phyloP scores from a whole-genome alignment of 53 echinoderm and acorn worm genomes.

The Stichopus horrens region DNA sequence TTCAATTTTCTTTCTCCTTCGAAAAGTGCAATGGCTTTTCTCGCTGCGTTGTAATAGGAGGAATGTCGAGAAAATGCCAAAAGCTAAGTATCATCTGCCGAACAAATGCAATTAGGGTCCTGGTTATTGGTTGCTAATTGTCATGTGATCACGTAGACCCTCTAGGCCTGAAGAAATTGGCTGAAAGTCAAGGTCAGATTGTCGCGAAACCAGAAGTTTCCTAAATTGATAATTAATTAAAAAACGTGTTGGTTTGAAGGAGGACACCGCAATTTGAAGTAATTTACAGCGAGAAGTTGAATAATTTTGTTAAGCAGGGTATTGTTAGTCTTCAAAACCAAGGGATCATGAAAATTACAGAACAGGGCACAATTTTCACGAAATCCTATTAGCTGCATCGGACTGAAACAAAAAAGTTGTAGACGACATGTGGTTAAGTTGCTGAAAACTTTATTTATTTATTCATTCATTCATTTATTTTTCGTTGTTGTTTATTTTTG shows the following conservation, averaged over 20 bases:
- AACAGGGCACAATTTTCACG: not conserved
- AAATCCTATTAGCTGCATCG: conserved; percentile 5
- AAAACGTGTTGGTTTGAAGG: conserved; percentile 46
- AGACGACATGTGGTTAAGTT: not conserved
- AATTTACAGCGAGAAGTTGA: conserved; percentile 9
- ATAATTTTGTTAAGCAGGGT: conserved; percentile 38
- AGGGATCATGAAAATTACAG: conserved; percentile 40
- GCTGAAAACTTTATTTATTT: not conserved
- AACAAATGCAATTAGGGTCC: conserved; percentile 44
- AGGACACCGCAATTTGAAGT: conserved; percentile 45
- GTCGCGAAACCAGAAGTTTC: conserved; percentile 47
- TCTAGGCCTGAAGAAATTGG: conserved; percentile 42
- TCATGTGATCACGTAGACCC: conserved; percentile 38
- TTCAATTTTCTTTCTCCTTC: conserved; percentile 46
- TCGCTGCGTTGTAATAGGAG: conserved; percentile 18
- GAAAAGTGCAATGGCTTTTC: conserved; percentile 46
- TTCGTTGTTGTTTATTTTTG: no score
- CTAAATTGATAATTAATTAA: conserved; percentile 53
- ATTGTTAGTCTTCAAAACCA: conserved; percentile 25
- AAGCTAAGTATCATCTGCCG: conserved; percentile 48
- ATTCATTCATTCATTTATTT: no score
- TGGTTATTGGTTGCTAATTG: conserved; percentile 54
- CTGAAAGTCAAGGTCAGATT: conserved; percentile 49
- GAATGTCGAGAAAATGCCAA: conserved; percentile 40
- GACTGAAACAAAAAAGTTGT: not conserved